phyloP scores from a whole-genome alignment of 2,888 invertebrate genomes.

The Xestia xanthographa region DNA sequence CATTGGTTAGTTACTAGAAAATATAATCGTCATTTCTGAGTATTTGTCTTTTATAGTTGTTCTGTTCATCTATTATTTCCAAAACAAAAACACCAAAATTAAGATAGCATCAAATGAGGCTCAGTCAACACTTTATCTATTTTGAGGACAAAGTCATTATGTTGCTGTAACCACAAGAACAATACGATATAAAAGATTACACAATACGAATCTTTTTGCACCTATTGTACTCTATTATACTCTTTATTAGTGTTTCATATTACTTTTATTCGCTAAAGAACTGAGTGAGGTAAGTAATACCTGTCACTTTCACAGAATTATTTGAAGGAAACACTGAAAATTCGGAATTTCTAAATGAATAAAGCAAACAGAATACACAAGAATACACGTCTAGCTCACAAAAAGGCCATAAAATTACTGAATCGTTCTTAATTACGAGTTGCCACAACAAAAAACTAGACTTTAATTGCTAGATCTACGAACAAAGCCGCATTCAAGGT shows the following conservation, averaged over 20 bases:
- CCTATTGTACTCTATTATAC: conserved; percentile 31
- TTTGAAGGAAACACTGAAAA: not conserved
- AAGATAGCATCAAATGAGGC: conserved; percentile 13
- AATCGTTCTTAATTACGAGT: conserved; percentile 43
- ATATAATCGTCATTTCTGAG: not conserved
- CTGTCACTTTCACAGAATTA: conserved; percentile 37
- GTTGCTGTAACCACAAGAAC: conserved; percentile 34
- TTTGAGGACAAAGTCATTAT: conserved; percentile 36
- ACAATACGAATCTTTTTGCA: conserved; percentile 46
- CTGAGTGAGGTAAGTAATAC: conserved; percentile 35
- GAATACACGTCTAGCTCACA: conserved; percentile 9
- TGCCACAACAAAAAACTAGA: conserved; percentile 45
- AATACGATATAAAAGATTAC: conserved; percentile 44
- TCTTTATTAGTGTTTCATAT: conserved; percentile 22
- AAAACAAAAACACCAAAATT: not conserved
- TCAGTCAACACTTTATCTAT: conserved; percentile 5
- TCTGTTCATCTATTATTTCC: not conserved
- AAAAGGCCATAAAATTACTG: conserved; percentile 22
- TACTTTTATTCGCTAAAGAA: conserved; percentile 21
- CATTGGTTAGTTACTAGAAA: not conserved
- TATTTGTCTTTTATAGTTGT: not conserved
- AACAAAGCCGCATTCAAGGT: conserved; percentile 62
- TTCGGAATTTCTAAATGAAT: not conserved
- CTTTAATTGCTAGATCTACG: conserved; percentile 51
- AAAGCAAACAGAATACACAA: not conserved